Evolutionary conservation across 2,113 vertebrate species (phyloP), one percentile per base, ranked within the genome.

Genomic region (Camelus dromedarius): DNA sequence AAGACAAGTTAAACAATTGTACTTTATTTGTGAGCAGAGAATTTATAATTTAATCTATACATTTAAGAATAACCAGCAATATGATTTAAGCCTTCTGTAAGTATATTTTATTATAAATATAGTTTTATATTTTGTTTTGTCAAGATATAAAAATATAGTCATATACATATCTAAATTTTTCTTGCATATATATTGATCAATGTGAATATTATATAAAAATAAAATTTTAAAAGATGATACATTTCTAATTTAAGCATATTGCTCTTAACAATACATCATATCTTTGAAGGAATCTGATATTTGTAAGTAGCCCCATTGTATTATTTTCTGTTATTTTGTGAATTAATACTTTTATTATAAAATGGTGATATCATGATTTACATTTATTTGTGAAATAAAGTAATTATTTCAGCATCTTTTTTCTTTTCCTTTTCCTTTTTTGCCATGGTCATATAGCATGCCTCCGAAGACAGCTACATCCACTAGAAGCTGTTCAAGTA

Each of bases 381-480:
- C 4, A 66, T 83, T 94, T 64, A 89, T 32, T 81, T 81, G 75
- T 66, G 3, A 66, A 73, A 80, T 80, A 3, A 86, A 86, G 26
- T 30, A 22, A 84, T 60, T 56, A 84, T 50, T 82, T 89, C 52
- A 96, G 24, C 93, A 64, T 20, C 38, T 82, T n/a, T 86, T 94
- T 91, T 91, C 15, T 79, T 89, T 67, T 70, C 13, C 64, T 19
- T 77, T 80, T 67, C 12, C 6, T 48, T 58, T 79, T 64, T 84
- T 38, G 7, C 48, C 8, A 26, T 32, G 18, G 67, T 91, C 28
- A 50, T 75, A 72, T 50, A 69, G 26, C 22, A 26, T 48, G 22
- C 24, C 26, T 81, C n/a, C 56, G 50, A 94, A 84, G 32, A 79
- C 3, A 50, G 26, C 28, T 79, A 32, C 28, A 32, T 46, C 77